Evolutionary conservation across 2,797 vertebrate genomes (phyloP), one percentile per base, ranked within the genome.

Genomic region (Potorous gilbertii): DNA sequence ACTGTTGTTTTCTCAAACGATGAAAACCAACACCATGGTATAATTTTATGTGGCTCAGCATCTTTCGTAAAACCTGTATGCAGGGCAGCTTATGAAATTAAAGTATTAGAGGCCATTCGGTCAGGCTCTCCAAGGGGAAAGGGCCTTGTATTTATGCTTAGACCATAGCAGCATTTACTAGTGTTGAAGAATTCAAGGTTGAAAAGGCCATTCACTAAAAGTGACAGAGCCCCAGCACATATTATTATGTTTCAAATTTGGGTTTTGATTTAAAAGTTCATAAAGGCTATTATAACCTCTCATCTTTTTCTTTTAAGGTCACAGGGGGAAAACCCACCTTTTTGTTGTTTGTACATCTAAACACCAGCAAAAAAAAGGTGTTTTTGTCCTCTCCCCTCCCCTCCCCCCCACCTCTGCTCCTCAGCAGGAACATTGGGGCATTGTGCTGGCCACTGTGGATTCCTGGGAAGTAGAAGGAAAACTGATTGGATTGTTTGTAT

Each of bases 11-110:
- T 95, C 92, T 21, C 18, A 74, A 59, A 34, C 74, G 93, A 62
- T 46, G 52, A 18, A 24, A 81, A 93, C n/a, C 29, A 54, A 46
- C 91, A 21, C 57, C 55, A 52, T 56, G 81, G 87, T 56, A 55
- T 55, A 56, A 87, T 91, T 95, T 91, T 52, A 28, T 24, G 54
- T n/a, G n/a, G 56, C 46, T 92, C 93, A 94, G 90, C 92, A 29
- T 81, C 59, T 95, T 95, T 93, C 57, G 55, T 55, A 56, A 92
- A 62, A 95, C 27, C 40, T 14, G 56, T 34, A 24, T 55, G 56
- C 52, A 56, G 21, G 31, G 46, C 28, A 31, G 81, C 29, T 93
- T 56, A 50, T 21, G 52, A 91, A 90, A 55, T 90, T 46, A 87
- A 95, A 90, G 55, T 93, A n/a, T 29, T 91, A 94, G 54, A 92